Evolutionary conservation across 2,888 invertebrate species (phyloP), one percentile per base, ranked within the genome.

Genomic region (Drosophila kambysellisi): DNA sequence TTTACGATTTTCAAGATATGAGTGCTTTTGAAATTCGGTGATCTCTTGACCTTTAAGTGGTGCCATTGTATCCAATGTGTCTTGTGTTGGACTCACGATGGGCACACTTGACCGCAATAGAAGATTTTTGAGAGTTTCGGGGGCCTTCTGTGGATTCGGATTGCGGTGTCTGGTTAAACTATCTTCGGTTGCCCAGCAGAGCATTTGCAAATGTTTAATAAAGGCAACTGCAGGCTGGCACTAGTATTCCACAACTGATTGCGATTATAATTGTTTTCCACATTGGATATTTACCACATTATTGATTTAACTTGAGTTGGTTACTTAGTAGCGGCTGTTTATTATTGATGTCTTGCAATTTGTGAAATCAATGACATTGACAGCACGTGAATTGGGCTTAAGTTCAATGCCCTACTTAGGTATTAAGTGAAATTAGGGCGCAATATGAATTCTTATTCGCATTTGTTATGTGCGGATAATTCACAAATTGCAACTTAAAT

Each of bases 41-140:
- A 88, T 76, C 63, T 87, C 88, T 71, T 86, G 88, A 58, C 82
- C 79, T 56, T 87, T 87, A 29, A 87, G 52, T 50, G 89, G 89
- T 72, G 85, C 84, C 78, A 87, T 87, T 62, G 46, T 60, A 84
- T 91, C 69, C 76, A 73, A 69, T 20, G 35, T 54, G 7, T 74
- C 70, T 58, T 70, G 53, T 32, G 46, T 29, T 77, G 68, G 82
- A 92, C 93, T 93, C 92, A 93, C 93, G 82, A 93, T 91, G 52
- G 93, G 93, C 66, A 93, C 86, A 79, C 92, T 93, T 41, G 93
- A 93, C 54, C 91, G 92, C 64, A 92, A 83, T 30, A 93, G 78
- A 33, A 88, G 77, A 64, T 91, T 82, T 82, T 93, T 93, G 29
- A 92, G 82, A 1, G 83, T 85, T 81, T 91, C 92, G 39, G 92